Conservation (phyloP, 2,888 invertebrate species). For the Seira musarum region DNA sequence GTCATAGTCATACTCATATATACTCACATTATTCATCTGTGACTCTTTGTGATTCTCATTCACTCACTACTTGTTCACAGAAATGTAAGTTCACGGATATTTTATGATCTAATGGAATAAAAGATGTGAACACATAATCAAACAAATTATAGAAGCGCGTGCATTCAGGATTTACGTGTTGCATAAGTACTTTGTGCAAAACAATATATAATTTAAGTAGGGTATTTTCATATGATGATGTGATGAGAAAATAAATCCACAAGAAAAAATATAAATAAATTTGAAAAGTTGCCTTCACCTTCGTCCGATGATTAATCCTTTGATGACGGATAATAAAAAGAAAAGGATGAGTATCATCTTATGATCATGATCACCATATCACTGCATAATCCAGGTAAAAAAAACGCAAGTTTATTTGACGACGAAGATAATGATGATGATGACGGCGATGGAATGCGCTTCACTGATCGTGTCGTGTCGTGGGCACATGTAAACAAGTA, state of each 20-base stretch:
- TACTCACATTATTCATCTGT: neutral
- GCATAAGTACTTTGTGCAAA: too few relatives aligned
- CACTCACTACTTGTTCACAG: neutral
- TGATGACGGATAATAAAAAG: neutral
- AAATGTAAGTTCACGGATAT: neutral
- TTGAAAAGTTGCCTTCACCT: conserved; percentile 2
- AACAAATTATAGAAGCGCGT: neutral
- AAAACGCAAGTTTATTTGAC: too few relatives aligned
- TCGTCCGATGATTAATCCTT: neutral
- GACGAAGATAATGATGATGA: neutral
- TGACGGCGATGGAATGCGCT: neutral
- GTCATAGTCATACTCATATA: neutral
- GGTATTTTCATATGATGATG: too few relatives aligned
- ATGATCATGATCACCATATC: neutral
- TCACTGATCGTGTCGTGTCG: conserved; percentile 9
- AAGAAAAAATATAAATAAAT: neutral
- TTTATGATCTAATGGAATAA: too few relatives aligned
- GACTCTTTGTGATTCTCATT: neutral
- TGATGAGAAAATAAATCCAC: too few relatives aligned
- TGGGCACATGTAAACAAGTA: neutral
- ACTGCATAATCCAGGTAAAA: conserved; percentile 2
- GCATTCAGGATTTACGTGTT: neutral
- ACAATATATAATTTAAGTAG: too few relatives aligned
- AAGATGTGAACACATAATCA: neutral
- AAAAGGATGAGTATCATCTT: neutral